Evolutionary conservation across 2,888 invertebrate genomes (phyloP).

Genomic region (Drosophila mayaguana): DNA sequence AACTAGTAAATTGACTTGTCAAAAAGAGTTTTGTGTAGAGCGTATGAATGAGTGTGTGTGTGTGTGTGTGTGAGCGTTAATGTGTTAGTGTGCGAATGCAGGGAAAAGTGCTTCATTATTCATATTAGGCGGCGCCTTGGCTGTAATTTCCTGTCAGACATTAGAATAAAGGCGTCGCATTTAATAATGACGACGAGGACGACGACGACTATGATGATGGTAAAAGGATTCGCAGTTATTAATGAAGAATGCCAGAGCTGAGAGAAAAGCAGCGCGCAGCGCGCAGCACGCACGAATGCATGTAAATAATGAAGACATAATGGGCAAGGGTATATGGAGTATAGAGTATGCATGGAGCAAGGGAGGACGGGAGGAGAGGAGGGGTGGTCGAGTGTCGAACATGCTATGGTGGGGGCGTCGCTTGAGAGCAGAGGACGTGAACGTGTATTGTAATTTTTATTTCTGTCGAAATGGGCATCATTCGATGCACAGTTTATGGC

Average conservation of each 20-base stretch:
- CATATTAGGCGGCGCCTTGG: slow-evolving; percentile 23
- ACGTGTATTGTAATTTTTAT: slow-evolving; percentile 70
- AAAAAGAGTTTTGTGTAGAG: slow-evolving; percentile 56
- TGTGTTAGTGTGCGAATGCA: background rate
- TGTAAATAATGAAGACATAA: slow-evolving; percentile 64
- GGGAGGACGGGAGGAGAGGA: background rate
- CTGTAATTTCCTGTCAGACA: slow-evolving; percentile 50
- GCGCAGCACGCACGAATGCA: slow-evolving; percentile 72
- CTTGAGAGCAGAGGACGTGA: slow-evolving; percentile 16
- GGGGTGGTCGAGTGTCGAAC: background rate
- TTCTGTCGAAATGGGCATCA: slow-evolving; percentile 49
- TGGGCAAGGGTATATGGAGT: slow-evolving; percentile 22
- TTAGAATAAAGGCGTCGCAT: slow-evolving; percentile 35
- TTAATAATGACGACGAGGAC: slow-evolving; percentile 38
- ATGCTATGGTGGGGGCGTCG: slow-evolving; percentile 5
- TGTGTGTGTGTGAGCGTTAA: background rate
- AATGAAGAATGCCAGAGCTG: slow-evolving; percentile 45
- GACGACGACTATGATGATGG: slow-evolving; percentile 9
- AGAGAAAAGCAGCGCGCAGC: slow-evolving; percentile 11
- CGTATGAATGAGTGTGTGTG: background rate
- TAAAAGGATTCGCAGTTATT: slow-evolving; percentile 72
- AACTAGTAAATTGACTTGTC: slow-evolving; percentile 83
- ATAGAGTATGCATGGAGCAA: background rate
- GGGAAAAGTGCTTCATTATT: slow-evolving; percentile 47
- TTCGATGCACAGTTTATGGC: slow-evolving; percentile 75